These are phyloP conservation scores for Eublepharis macularius DNA, from an alignment of 2,113 vertebrate species.

Conservation along the genomic window DNA sequence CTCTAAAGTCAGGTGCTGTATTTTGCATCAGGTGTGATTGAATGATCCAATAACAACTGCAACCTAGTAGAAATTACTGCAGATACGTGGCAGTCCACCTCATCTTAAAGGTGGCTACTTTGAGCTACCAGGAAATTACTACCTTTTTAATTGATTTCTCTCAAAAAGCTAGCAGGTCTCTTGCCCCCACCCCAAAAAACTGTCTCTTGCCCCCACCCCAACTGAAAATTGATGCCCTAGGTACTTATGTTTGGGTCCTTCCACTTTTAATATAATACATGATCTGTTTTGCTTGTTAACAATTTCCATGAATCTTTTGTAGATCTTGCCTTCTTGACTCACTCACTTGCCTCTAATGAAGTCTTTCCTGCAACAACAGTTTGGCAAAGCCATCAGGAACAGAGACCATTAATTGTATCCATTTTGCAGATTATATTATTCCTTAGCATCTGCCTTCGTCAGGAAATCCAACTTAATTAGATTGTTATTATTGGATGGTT, in stretches of 20 bases:
- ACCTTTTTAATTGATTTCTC: too few species aligned
- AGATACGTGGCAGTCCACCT: too few species aligned
- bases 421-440: background rate
- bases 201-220: too few species aligned
- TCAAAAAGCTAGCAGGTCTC: too few species aligned
- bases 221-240: background rate
- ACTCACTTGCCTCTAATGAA: background rate
- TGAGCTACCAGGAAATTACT: too few species aligned
- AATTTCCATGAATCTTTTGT: background rate
- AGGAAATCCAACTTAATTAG: constrained; percentile 5
- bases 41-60: too few species aligned
- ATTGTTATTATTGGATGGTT: constrained; percentile 20
- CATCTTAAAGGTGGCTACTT: too few species aligned
- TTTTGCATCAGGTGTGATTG: too few species aligned
- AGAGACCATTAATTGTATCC: background rate
- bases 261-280: background rate
- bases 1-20: too few species aligned
- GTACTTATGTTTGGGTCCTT: background rate
- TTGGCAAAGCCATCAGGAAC: constrained; percentile 1
- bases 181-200: too few species aligned
- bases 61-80: too few species aligned
- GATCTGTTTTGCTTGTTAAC: background rate
- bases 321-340: background rate
- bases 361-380: background rate
- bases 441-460: background rate